A percentile compares a stretch with the other conserved stretches of the same genome.
Conservation (phyloP, 2,797 vertebrate genomes). For the Myiotriccus ornatus region DNA sequence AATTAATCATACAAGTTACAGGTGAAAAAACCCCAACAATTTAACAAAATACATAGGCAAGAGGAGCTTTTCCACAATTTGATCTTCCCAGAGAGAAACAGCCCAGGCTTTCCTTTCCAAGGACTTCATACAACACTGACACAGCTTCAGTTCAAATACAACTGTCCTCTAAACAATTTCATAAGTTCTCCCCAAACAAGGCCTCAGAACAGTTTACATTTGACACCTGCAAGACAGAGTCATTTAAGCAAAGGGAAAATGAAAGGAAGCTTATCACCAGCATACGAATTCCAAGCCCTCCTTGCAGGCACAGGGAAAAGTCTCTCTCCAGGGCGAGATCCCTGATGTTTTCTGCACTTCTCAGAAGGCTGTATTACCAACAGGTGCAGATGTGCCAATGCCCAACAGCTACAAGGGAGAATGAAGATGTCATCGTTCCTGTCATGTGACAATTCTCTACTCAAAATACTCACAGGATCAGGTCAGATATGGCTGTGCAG, state of each 20-base stretch:
- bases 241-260: neutral
- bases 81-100: neutral
- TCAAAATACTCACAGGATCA: neutral
- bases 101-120: neutral
- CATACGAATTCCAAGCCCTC: rapidly evolving
- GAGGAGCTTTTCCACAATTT: neutral
- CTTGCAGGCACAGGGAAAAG: neutral
- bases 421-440: neutral
- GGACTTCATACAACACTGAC: neutral
- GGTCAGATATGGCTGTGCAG: neutral
- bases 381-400: neutral
- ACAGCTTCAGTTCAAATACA: neutral
- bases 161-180: neutral
- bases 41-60: neutral
- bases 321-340: rapidly evolving
- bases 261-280: neutral
- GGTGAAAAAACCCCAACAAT: neutral
- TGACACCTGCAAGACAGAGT: neutral
- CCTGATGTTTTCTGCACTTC: neutral
- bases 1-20: neutral
- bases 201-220: neutral
- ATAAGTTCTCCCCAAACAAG: neutral
- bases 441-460: neutral
- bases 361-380: neutral
- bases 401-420: neutral